Evolutionary conservation across 2,888 invertebrate genomes (phyloP).

Genomic region (Meteorus cinctellus): DNA sequence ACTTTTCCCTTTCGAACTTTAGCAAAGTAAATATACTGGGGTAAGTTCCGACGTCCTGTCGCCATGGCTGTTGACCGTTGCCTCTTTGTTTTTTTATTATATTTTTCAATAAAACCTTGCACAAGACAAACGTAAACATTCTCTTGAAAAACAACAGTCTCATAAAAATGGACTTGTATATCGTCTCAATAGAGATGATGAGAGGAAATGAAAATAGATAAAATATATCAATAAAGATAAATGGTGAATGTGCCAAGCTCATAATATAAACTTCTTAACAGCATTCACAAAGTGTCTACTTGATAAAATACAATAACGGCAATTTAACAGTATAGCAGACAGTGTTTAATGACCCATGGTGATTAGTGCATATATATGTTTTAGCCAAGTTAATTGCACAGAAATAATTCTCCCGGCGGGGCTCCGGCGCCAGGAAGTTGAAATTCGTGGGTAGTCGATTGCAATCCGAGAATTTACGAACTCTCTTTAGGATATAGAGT

Average conservation of each 20-base stretch:
- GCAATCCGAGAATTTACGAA: conserved; percentile 45
- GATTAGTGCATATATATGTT: conserved; percentile 38
- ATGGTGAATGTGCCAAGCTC: neutral
- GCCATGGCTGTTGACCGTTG: conserved; percentile 6
- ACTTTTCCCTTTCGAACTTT: conserved; percentile 15
- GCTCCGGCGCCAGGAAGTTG: conserved; percentile 11
- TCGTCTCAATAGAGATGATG: neutral
- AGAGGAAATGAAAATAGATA: neutral
- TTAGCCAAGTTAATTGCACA: conserved; percentile 40
- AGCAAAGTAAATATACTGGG: neutral
- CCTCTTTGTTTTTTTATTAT: neutral
- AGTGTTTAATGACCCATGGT: conserved; percentile 31
- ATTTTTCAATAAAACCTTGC: neutral
- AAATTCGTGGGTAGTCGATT: conserved; percentile 41
- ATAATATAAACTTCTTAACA: conserved; percentile 3
- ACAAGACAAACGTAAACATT: neutral
- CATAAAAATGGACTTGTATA: neutral
- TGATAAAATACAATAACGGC: conserved; percentile 8
- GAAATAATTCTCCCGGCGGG: conserved; percentile 39
- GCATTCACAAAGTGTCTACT: conserved; percentile 11
- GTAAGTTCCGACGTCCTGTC: neutral
- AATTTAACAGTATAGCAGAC: conserved; percentile 18
- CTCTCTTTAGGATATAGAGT: conserved; percentile 43
- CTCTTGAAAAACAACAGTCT: neutral
- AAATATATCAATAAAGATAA: neutral